These are phyloP conservation scores for Siderastrea siderea DNA, from an alignment of 92 coral and sea anemone genomes.

Conservation along the genomic window DNA sequence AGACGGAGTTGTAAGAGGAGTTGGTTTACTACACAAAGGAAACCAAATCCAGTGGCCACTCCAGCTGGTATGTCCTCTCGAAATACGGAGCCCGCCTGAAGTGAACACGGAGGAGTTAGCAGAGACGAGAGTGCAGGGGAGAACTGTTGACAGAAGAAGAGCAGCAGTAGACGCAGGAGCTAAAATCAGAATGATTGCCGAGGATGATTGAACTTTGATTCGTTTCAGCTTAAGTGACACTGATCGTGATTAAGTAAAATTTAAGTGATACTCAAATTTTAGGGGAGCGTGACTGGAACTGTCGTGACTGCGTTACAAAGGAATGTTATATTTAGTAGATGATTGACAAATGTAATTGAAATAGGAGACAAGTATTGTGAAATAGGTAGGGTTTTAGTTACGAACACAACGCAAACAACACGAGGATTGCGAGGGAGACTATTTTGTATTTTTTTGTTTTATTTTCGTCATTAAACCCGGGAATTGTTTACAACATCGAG, in stretches of 20 bases:
- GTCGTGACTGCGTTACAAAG: conserved; percentile 19
- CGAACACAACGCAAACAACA: no score
- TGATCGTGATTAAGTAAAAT: conserved; percentile 20
- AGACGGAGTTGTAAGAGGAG: no score
- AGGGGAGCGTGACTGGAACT: no score
- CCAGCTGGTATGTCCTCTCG: conserved; percentile 39
- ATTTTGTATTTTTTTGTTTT: no score
- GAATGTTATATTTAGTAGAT: no score
- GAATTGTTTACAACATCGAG: no score
- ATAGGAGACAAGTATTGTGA: no score
- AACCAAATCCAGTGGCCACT: conserved; percentile 34
- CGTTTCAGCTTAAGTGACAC: background rate
- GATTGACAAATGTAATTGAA: no score
- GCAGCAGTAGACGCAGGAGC: conserved; percentile 26
- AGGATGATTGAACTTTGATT: background rate
- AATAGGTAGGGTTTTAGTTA: no score
- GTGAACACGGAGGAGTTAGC: conserved; percentile 1
- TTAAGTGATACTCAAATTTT: background rate
- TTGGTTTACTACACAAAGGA: background rate
- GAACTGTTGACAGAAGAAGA: background rate
- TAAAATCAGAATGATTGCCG: conserved; percentile 10
- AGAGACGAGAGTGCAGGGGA: conserved; percentile 9
- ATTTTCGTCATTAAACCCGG: no score
- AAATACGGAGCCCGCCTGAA: conserved; percentile 2
- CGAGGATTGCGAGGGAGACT: no score